phyloP scores from a whole-genome alignment of 1,140 invertebrate genomes.

The Sesamia nonagrioides region DNA sequence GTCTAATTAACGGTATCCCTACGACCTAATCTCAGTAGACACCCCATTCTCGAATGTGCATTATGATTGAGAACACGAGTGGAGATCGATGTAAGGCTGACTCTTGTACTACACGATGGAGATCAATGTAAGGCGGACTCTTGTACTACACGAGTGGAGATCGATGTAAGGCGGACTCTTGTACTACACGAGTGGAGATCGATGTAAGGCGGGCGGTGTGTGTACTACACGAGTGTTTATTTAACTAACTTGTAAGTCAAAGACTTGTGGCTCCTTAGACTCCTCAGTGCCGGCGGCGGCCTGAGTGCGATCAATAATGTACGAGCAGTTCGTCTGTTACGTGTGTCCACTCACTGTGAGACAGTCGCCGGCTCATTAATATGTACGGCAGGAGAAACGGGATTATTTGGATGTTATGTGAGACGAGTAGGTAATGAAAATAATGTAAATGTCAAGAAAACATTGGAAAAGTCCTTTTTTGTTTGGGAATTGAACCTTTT shows the following conservation, averaged over 20 bases:
- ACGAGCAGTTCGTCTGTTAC: not conserved
- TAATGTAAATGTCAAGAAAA: not conserved
- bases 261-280: not conserved
- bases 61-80: no score
- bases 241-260: conserved; percentile 7
- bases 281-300: no score
- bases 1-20: no score
- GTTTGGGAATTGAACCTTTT: no score
- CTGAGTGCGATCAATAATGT: conserved; percentile 17
- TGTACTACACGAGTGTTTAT: not conserved
- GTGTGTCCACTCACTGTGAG: not conserved
- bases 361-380: not conserved
- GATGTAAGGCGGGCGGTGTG: not conserved
- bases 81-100: no score
- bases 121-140: no score
- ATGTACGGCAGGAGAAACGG: not conserved
- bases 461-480: no score
- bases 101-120: no score
- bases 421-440: not conserved
- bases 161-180: not conserved
- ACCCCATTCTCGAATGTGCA: no score
- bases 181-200: no score
- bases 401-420: not conserved
- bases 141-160: no score
- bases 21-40: no score